phyloP scores from a whole-genome alignment of 2,888 invertebrate genomes.

The Plebejus anna region DNA sequence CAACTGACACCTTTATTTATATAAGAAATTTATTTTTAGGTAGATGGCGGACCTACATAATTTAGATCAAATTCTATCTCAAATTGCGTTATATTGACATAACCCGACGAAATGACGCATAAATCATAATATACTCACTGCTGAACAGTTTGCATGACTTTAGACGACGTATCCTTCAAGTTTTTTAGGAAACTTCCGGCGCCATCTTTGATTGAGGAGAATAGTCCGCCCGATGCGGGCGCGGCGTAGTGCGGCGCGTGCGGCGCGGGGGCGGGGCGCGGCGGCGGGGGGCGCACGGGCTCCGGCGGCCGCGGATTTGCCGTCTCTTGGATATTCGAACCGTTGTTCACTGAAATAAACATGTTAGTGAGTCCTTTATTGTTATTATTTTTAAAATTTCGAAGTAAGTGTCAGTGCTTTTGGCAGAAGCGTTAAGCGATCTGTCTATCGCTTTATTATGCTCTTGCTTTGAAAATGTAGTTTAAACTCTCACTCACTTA shows the following conservation, averaged over 20 bases:
- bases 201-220: constrained; percentile 93
- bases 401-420: background rate
- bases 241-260: constrained; percentile 49
- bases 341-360: constrained; percentile 51
- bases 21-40: no score
- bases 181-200: constrained; percentile 96
- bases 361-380: background rate
- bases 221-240: constrained; percentile 81
- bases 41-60: no score
- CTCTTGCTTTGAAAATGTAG: background rate
- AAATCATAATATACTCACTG: constrained; percentile 79
- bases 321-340: constrained; percentile 52
- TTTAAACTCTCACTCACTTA: background rate
- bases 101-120: no score
- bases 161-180: constrained; percentile 96
- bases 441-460: no score
- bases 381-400: background rate
- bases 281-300: constrained; percentile 58
- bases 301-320: constrained; percentile 59
- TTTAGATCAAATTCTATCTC: no score
- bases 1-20: no score
- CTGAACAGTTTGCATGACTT: constrained; percentile 98
- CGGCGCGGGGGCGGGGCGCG: constrained; percentile 52
- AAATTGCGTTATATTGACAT: no score
- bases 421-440: no score